phyloP scores from a whole-genome alignment of 2,113 vertebrate genomes.

The Chloroceryle aenea region DNA sequence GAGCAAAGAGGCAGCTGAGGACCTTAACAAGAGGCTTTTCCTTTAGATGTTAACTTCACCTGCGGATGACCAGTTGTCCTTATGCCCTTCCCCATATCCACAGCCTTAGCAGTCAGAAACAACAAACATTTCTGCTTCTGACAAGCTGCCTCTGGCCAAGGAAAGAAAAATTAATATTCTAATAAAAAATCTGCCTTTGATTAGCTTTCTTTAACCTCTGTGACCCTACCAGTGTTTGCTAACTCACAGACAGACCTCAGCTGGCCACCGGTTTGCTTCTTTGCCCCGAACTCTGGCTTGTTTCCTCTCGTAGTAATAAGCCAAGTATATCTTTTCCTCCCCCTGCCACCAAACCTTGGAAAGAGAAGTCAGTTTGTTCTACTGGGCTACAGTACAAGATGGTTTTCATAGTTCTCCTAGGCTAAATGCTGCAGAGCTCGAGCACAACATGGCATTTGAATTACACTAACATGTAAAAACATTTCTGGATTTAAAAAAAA shows the following conservation, averaged over 20 bases:
- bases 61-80: background rate
- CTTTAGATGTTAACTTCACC: background rate
- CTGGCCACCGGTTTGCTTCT: background rate
- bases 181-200: background rate
- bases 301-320: background rate
- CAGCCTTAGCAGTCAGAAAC: background rate
- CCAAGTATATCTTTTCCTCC: background rate
- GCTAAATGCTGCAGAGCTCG: slow-evolving; percentile 64
- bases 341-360: background rate
- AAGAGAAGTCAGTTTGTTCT: background rate
- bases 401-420: slow-evolving; percentile 39
- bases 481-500: slow-evolving; percentile 74
- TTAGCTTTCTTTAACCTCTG: background rate
- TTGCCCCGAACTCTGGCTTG: background rate
- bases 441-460: slow-evolving; percentile 65
- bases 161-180: background rate
- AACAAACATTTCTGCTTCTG: background rate
- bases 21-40: background rate
- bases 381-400: background rate
- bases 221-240: background rate
- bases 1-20: background rate
- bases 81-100: background rate
- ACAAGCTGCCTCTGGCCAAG: background rate
- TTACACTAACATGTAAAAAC: slow-evolving; percentile 68
- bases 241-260: background rate